Conservation (phyloP, 2,888 invertebrate genomes). For the Acanthopleura granulata region DNA sequence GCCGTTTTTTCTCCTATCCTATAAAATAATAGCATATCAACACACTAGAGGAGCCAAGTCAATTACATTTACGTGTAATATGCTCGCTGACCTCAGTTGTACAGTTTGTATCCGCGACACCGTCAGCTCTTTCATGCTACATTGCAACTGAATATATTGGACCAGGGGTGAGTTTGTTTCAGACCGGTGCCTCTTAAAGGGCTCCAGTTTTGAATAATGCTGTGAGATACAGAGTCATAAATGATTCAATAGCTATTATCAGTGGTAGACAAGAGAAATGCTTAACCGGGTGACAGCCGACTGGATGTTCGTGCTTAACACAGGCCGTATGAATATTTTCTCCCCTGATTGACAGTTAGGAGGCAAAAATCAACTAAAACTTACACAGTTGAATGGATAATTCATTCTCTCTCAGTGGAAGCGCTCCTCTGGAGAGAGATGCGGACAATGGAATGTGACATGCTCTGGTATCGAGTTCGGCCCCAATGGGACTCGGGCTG, state of each 20-base stretch:
- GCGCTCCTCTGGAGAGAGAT: slow-evolving; percentile 10
- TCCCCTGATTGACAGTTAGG: slow-evolving; percentile 10
- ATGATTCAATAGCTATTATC: neutral
- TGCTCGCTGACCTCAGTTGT: too few species aligned
- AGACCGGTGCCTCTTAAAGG: too few species aligned
- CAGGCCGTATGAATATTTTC: neutral
- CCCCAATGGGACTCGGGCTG: neutral
- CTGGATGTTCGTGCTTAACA: slow-evolving; percentile 2
- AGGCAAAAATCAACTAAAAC: slow-evolving; percentile 17
- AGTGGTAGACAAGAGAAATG: neutral
- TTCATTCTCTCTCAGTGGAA: neutral
- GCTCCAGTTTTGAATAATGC: neutral
- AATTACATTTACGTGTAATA: too few species aligned
- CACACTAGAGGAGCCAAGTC: too few species aligned
- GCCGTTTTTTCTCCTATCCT: too few species aligned
- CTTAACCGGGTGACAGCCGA: neutral
- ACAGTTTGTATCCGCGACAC: too few species aligned
- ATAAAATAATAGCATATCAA: too few species aligned
- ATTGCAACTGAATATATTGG: too few species aligned
- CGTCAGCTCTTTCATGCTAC: too few species aligned
- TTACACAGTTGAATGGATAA: slow-evolving; percentile 18
- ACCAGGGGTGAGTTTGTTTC: too few species aligned
- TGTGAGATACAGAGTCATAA: neutral
- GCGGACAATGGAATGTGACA: slow-evolving; percentile 16
- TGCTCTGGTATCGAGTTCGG: neutral